Evolutionary conservation across 2,113 vertebrate species (phyloP).

Genomic region (Malurus elegans): DNA sequence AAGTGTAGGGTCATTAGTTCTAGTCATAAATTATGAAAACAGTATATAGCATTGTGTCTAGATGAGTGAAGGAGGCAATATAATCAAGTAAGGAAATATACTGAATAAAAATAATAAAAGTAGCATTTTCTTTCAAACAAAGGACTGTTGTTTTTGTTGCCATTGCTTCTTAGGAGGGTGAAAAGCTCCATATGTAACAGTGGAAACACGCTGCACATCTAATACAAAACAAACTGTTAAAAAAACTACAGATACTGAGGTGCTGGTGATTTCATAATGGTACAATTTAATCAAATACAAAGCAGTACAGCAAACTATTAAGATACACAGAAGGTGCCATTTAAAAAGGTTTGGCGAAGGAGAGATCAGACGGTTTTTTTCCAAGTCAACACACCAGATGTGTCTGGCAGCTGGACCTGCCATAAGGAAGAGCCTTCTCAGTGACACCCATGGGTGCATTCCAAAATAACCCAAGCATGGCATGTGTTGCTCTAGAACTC

Average conservation of each 20-base stretch:
- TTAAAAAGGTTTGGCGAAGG: not conserved
- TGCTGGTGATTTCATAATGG: not conserved
- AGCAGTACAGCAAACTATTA: not conserved
- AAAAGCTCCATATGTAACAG: not conserved
- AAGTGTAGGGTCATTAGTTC: not conserved
- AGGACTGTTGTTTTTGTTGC: not conserved
- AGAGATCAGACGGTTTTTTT: not conserved
- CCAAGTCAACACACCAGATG: not conserved
- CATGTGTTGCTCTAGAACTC: not conserved
- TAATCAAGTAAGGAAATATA: not conserved
- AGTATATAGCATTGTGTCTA: not conserved
- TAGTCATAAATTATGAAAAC: not conserved
- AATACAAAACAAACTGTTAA: not conserved
- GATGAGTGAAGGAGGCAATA: not conserved
- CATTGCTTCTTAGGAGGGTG: not conserved
- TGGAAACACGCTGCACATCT: not conserved
- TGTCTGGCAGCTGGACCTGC: not conserved
- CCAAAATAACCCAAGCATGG: not conserved
- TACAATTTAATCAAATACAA: conserved; percentile 7
- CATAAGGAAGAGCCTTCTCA: not conserved
- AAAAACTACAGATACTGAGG: not conserved
- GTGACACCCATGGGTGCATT: rapidly evolving
- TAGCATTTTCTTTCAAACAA: not conserved
- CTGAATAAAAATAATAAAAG: not conserved
- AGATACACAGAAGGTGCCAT: not conserved